phyloP scores from a whole-genome alignment of 2,888 invertebrate genomes.

The Agapetus fuscipes region DNA sequence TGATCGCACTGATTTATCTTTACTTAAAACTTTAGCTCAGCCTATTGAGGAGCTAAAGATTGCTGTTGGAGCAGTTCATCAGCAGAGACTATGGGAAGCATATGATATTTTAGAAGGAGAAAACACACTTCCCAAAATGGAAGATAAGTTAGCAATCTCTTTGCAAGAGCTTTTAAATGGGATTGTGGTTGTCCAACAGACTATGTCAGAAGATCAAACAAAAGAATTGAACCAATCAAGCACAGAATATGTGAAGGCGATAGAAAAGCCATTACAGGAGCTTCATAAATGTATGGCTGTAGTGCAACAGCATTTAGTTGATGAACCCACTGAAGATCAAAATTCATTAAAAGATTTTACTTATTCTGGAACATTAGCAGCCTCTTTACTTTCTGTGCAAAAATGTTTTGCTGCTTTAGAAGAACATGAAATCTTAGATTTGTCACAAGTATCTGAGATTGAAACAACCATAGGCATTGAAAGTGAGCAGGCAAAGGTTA shows the following conservation, averaged over 20 bases:
- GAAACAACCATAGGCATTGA: constrained; percentile 3
- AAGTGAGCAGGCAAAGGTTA: not conserved
- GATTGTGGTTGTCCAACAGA: constrained; percentile 24
- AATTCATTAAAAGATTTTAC: constrained; percentile 17
- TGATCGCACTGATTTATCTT: constrained; percentile 13
- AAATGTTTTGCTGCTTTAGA: constrained; percentile 34
- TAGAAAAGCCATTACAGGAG: constrained; percentile 31
- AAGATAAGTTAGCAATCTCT: constrained; percentile 11
- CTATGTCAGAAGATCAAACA: constrained; percentile 16
- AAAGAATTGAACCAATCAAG: constrained; percentile 3
- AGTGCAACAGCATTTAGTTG: constrained; percentile 28
- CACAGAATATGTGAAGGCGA: constrained; percentile 13
- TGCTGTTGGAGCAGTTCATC: constrained; percentile 23
- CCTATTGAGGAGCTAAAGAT: constrained; percentile 17
- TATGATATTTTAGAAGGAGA: constrained; percentile 4
- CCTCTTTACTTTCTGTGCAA: constrained; percentile 33
- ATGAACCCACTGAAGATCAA: constrained; percentile 24
- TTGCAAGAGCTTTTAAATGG: constrained; percentile 24
- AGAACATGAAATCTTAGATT: constrained; percentile 34
- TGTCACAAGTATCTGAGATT: constrained; percentile 30
- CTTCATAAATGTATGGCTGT: constrained; percentile 32
- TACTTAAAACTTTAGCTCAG: constrained; percentile 15
- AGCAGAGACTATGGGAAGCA: constrained; percentile 19
- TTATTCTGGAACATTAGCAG: constrained; percentile 29
- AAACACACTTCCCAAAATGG: constrained; percentile 3